Evolutionary conservation across 2,113 vertebrate species (phyloP).

Genomic region (Monopterus albus): DNA sequence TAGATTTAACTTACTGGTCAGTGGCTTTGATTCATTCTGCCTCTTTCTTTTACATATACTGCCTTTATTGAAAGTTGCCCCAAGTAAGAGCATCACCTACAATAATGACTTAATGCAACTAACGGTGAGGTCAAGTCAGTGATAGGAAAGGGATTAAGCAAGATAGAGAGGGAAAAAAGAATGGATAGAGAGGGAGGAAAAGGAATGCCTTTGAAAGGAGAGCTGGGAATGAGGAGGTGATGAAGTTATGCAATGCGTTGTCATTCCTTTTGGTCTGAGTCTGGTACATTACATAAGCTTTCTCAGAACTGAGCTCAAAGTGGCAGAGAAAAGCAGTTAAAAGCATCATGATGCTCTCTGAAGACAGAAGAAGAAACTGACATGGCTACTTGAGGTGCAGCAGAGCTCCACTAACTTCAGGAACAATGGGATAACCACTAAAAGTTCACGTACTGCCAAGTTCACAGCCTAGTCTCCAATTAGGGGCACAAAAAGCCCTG

Average conservation of each 20-base stretch:
- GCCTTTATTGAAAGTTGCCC: neutral
- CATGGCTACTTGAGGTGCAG: neutral
- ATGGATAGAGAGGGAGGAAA: neutral
- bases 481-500: neutral
- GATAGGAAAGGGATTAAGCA: conserved; percentile 21
- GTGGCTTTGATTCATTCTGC: conserved; percentile 1
- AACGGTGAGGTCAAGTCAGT: conserved; percentile 27
- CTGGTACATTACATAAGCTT: conserved; percentile 19
- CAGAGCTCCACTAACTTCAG: neutral
- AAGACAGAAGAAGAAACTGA: neutral
- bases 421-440: neutral
- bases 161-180: neutral
- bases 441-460: neutral
- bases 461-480: neutral
- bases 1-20: neutral
- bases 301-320: conserved; percentile 33
- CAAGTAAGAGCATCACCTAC: conserved; percentile 14
- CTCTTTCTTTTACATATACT: neutral
- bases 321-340: conserved; percentile 11
- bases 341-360: neutral
- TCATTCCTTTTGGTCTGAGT: conserved; percentile 5
- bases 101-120: conserved; percentile 33
- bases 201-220: neutral
- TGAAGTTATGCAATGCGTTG: neutral
- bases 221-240: neutral